Percentiles rank a stretch among this genome's conserved stretches.
Evolutionary conservation across 1,140 invertebrate genomes (phyloP).

Genomic region (Sesamia nonagrioides): DNA sequence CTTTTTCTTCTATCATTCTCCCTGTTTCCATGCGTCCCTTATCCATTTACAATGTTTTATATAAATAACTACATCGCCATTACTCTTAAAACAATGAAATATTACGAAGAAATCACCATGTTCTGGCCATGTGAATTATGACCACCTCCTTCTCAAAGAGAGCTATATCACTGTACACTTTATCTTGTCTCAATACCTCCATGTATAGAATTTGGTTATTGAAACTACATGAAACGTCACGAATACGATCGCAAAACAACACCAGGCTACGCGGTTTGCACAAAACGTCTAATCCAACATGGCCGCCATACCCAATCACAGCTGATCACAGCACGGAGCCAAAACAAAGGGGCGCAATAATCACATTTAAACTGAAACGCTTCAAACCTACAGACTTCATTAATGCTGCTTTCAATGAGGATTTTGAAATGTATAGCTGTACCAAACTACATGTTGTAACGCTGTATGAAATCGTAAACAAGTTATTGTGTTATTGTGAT

Average conservation of each 20-base stretch:
- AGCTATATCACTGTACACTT: too few species aligned
- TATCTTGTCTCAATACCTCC: background rate
- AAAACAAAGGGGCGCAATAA: slow-evolving; percentile 32
- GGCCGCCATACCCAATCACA: slow-evolving; percentile 27
- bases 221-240: slow-evolving; percentile 1
- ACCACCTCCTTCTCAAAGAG: too few species aligned
- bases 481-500: background rate
- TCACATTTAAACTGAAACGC: slow-evolving; percentile 35
- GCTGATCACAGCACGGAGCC: slow-evolving; percentile 3
- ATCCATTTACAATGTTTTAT: too few species aligned
- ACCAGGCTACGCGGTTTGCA: background rate
- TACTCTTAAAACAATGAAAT: too few species aligned
- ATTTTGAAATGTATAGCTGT: slow-evolving; percentile 7
- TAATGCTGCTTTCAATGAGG: slow-evolving; percentile 7
- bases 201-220: background rate
- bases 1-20: too few species aligned
- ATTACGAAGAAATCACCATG: too few species aligned
- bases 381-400: slow-evolving; percentile 13
- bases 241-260: background rate
- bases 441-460: background rate
- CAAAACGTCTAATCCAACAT: slow-evolving; percentile 27
- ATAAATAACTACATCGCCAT: too few species aligned
- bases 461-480: background rate
- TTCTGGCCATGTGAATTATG: too few species aligned
- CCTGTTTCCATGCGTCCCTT: too few species aligned